These are phyloP conservation scores for Callimico goeldii DNA, from an alignment of 2,797 vertebrate genomes.

Conservation along the genomic window DNA sequence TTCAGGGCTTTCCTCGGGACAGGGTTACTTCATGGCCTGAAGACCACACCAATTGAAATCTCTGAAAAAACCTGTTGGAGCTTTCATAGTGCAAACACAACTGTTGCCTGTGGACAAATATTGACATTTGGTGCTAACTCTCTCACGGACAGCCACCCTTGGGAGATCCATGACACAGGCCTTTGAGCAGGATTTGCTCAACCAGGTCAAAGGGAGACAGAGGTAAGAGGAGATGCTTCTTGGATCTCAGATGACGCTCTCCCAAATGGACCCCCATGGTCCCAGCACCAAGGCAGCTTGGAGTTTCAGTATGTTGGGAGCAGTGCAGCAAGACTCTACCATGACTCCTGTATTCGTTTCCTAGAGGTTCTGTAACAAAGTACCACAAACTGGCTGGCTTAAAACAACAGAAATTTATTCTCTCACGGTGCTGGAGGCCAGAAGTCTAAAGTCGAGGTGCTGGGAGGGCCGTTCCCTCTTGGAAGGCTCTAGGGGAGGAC, in stretches of 20 bases:
- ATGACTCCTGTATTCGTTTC: not conserved
- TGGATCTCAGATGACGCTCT: not conserved
- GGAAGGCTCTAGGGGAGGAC: not conserved
- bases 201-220: not conserved
- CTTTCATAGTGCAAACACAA: slow-evolving; percentile 51
- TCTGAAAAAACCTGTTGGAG: slow-evolving; percentile 29
- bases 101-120: slow-evolving; percentile 50
- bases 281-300: not conserved
- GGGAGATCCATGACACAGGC: not conserved
- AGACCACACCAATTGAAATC: slow-evolving; percentile 63
- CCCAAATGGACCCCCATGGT: fast-evolving
- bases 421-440: not conserved
- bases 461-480: not conserved
- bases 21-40: not conserved
- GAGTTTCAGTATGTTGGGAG: fast-evolving
- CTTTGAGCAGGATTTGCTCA: not conserved
- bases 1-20: slow-evolving; percentile 50
- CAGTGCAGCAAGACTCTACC: not conserved
- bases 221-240: not conserved
- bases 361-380: not conserved
- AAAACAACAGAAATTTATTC: not conserved
- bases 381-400: not conserved
- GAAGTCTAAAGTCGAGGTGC: not conserved
- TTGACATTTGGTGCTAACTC: slow-evolving; percentile 53
- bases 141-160: slow-evolving; percentile 27